Conservation (phyloP, 2,888 invertebrate species). For the Blomia tropicalis region DNA sequence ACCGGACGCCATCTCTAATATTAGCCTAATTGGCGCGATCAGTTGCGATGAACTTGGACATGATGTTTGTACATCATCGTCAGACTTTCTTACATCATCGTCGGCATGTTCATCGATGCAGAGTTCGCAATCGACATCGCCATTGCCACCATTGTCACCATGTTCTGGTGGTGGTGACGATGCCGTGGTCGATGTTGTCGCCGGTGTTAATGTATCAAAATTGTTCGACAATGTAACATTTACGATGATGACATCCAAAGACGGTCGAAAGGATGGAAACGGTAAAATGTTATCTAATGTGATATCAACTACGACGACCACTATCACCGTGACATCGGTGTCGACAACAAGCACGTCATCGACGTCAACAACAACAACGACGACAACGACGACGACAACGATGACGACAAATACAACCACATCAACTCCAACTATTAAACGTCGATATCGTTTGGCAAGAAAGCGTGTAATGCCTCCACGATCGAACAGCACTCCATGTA, state of each 20-base stretch:
- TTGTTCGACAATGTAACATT: too few relatives aligned
- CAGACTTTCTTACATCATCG: neutral
- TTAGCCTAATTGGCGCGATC: neutral
- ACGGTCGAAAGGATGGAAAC: too few relatives aligned
- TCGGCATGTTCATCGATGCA: constrained; percentile 7
- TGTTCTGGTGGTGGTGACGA: too few relatives aligned
- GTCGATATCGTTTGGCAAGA: constrained; percentile 5
- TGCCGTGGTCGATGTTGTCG: too few relatives aligned
- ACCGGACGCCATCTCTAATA: neutral
- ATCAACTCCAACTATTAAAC: neutral
- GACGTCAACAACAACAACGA: neutral
- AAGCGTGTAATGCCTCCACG: neutral
- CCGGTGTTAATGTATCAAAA: too few relatives aligned
- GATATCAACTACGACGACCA: too few relatives aligned
- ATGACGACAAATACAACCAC: neutral
- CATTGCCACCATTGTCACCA: constrained; percentile 4
- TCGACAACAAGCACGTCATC: neutral
- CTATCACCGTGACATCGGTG: too few relatives aligned
- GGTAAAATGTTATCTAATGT: too few relatives aligned
- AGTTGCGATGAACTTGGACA: neutral
- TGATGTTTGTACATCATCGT: neutral
- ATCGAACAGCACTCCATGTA: constrained; percentile 1
- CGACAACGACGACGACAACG: neutral
- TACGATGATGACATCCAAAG: too few relatives aligned
- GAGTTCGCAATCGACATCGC: constrained; percentile 6